Evolutionary conservation across 2,113 vertebrate genomes (phyloP).

Genomic region (Ciconia maguari): DNA sequence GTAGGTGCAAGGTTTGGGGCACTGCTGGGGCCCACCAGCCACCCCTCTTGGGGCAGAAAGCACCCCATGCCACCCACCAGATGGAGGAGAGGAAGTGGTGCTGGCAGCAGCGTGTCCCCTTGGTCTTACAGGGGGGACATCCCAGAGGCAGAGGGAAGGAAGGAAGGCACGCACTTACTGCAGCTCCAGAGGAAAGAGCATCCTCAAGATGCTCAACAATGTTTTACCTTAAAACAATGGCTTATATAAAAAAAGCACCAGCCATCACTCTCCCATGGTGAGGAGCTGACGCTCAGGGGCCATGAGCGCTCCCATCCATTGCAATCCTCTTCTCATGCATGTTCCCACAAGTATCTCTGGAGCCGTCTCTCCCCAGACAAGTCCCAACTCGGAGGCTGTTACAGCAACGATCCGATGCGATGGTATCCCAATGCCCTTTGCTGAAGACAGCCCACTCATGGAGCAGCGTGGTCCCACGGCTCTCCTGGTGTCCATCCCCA

Average conservation of each 20-base stretch:
- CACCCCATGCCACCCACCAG: background rate
- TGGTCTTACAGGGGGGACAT: rapidly evolving
- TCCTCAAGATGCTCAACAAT: background rate
- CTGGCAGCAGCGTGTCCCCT: background rate
- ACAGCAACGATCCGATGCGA: rapidly evolving
- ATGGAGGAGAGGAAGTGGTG: background rate
- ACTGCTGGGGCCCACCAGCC: background rate
- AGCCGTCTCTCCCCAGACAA: background rate
- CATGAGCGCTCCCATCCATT: rapidly evolving
- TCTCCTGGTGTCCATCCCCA: background rate
- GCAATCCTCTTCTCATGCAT: background rate
- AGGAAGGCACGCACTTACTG: background rate
- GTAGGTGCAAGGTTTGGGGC: background rate
- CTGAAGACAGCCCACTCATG: background rate
- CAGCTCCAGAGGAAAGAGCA: background rate
- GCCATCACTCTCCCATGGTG: background rate
- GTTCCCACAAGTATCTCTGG: background rate
- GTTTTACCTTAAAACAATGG: background rate
- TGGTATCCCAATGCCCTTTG: background rate
- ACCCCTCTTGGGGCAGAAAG: background rate
- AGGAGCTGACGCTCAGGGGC: background rate
- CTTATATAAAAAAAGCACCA: background rate
- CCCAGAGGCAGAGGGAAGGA: background rate
- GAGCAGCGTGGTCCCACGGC: background rate
- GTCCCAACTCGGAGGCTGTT: background rate